These are phyloP conservation scores for Jacana jacana DNA, from an alignment of 2,113 vertebrate genomes.

Conservation along the genomic window DNA sequence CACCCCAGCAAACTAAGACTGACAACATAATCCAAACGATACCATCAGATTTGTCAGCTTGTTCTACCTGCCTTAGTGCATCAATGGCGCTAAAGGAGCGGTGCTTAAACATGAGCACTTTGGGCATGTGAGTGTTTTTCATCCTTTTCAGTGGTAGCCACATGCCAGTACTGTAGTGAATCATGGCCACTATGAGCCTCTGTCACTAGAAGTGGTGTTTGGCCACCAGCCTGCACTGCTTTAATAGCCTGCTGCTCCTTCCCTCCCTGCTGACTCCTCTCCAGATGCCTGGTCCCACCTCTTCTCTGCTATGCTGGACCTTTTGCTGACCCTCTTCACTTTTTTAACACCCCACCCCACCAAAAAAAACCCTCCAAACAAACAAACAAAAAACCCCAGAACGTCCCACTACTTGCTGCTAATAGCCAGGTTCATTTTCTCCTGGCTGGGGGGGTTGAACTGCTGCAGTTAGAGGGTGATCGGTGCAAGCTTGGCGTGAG, in stretches of 20 bases:
- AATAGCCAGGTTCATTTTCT: background rate
- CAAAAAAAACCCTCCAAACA: background rate
- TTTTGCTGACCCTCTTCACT: background rate
- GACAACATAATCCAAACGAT: background rate
- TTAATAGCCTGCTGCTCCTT: background rate
- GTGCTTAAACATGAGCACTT: background rate
- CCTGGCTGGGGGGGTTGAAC: background rate
- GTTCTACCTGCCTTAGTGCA: background rate
- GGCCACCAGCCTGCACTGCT: background rate
- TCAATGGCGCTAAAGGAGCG: background rate
- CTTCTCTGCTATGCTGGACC: background rate
- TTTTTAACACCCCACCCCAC: background rate
- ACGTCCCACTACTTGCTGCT: background rate
- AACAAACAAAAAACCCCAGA: background rate
- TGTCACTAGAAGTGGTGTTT: background rate
- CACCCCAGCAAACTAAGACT: background rate
- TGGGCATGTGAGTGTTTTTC: background rate
- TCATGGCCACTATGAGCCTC: background rate
- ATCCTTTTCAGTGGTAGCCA: background rate
- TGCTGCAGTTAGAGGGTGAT: background rate
- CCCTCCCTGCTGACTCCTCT: background rate
- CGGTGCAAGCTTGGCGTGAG: fast-evolving
- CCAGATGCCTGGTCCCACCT: background rate
- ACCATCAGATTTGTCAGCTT: background rate
- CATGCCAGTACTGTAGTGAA: background rate